phyloP scores from a whole-genome alignment of 1,140 invertebrate species.

The Lysiphlebus fabarum region DNA sequence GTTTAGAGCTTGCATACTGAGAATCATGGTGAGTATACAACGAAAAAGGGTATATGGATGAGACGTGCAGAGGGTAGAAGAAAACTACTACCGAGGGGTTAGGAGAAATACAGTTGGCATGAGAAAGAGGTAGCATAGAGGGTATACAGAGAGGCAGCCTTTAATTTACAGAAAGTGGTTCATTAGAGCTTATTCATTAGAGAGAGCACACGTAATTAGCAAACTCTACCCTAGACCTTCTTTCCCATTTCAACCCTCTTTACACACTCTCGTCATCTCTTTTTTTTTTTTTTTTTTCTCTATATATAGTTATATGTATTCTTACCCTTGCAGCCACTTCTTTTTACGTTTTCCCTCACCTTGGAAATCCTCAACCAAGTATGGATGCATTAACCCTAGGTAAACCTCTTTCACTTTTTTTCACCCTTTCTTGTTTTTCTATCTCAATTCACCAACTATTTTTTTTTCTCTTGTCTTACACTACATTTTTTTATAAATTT shows the following conservation, averaged over 20 bases:
- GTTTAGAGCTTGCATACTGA: slow-evolving; percentile 52
- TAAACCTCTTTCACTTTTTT: slow-evolving; percentile 35
- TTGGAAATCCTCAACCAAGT: not conserved
- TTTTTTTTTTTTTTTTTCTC: slow-evolving; percentile 7
- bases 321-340: slow-evolving; percentile 7
- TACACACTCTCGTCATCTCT: slow-evolving; percentile 24
- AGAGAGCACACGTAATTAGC: slow-evolving; percentile 77
- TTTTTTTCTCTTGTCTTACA: slow-evolving; percentile 15
- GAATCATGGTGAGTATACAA: slow-evolving; percentile 78
- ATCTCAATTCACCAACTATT: not conserved
- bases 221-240: slow-evolving; percentile 63
- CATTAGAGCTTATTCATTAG: slow-evolving; percentile 84
- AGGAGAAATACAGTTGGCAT: slow-evolving; percentile 34
- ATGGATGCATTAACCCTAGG: slow-evolving; percentile 9
- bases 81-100: slow-evolving; percentile 36
- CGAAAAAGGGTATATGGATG: slow-evolving; percentile 73
- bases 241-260: slow-evolving; percentile 34
- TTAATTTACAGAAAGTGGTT: slow-evolving; percentile 84
- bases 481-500: slow-evolving; percentile 16
- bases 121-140: slow-evolving; percentile 56
- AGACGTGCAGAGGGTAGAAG: slow-evolving; percentile 42
- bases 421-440: slow-evolving; percentile 1
- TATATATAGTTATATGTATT: not conserved
- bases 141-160: slow-evolving; percentile 61
- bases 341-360: slow-evolving; percentile 15